A percentile compares a stretch with the other conserved stretches of the same genome.
phyloP scores from a whole-genome alignment of 2,113 vertebrate genomes.

The Amblyopsis rosae region DNA sequence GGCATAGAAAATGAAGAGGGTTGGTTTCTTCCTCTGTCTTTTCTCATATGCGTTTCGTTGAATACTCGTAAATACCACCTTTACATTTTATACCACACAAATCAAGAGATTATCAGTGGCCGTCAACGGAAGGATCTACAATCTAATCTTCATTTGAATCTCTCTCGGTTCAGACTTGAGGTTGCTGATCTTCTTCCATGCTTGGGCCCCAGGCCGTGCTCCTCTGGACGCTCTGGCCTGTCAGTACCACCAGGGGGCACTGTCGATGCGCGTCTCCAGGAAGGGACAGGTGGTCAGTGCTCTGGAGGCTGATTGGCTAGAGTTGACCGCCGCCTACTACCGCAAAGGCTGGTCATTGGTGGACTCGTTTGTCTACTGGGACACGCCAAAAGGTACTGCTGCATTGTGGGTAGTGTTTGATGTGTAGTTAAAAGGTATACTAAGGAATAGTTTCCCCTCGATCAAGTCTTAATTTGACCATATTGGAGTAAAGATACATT shows the following conservation, averaged over 20 bases:
- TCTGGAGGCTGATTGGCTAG: slow-evolving; percentile 95
- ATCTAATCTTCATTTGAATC: background rate
- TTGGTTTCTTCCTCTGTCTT: background rate
- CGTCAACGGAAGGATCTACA: no score
- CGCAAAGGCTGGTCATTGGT: slow-evolving; percentile 92
- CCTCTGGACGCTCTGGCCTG: slow-evolving; percentile 80
- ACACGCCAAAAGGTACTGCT: slow-evolving; percentile 84
- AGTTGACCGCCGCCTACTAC: slow-evolving; percentile 91
- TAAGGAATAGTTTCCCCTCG: no score
- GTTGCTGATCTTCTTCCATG: slow-evolving; percentile 88
- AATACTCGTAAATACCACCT: background rate
- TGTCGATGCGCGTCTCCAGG: slow-evolving; percentile 90
- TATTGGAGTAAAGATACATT: no score
- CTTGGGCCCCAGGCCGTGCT: slow-evolving; percentile 73
- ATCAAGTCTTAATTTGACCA: no score
- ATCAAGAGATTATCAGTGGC: no score
- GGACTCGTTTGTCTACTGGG: slow-evolving; percentile 95
- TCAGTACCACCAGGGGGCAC: slow-evolving; percentile 88
- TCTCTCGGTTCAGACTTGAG: slow-evolving; percentile 74
- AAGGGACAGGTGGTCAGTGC: slow-evolving; percentile 88
- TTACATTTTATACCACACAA: background rate
- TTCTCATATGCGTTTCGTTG: background rate
- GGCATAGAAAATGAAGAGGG: no score
- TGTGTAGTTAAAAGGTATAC: background rate
- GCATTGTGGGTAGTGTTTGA: background rate